Conservation (phyloP, 2,113 vertebrate species). For the Puntigrus tetrazona region DNA sequence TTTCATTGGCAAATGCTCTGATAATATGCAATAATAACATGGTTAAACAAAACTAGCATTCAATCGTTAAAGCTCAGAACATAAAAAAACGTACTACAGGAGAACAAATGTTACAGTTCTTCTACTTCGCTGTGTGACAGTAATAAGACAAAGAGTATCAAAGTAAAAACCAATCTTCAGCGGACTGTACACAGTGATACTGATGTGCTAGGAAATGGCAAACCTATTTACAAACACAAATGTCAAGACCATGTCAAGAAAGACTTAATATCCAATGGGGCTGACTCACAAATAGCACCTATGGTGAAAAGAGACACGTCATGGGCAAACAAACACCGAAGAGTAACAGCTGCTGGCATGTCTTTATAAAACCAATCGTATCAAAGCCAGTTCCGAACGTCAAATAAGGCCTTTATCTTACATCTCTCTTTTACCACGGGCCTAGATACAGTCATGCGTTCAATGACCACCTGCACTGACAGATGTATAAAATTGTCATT, state of each 20-base stretch:
- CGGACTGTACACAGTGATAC: constrained; percentile 30
- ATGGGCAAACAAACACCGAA: constrained; percentile 21
- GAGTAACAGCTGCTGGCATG: constrained; percentile 22
- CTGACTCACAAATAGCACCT: constrained; percentile 47
- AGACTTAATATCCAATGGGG: constrained; percentile 15
- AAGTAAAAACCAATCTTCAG: constrained; percentile 5
- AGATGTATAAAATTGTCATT: constrained; percentile 32
- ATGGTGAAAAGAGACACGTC: constrained; percentile 22
- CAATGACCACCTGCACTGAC: constrained; percentile 27
- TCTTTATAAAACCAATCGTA: constrained; percentile 33
- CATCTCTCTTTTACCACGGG: constrained; percentile 7
- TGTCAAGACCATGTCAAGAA: constrained; percentile 10
- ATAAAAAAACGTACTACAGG: background rate
- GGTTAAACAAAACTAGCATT: constrained; percentile 17
- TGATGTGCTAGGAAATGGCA: background rate
- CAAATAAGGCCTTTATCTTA: constrained; percentile 5
- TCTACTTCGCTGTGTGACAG: background rate
- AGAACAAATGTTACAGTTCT: background rate
- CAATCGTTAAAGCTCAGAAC: background rate
- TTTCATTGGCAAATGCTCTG: constrained; percentile 22
- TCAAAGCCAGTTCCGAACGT: constrained; percentile 8
- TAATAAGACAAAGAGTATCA: background rate
- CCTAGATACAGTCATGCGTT: constrained; percentile 13
- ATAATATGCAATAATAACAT: constrained; percentile 20
- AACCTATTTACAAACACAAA: constrained; percentile 42